Evolutionary conservation across 2,888 invertebrate species (phyloP), one percentile per base, ranked within the genome.

Genomic region (Eristalinus aeneus): DNA sequence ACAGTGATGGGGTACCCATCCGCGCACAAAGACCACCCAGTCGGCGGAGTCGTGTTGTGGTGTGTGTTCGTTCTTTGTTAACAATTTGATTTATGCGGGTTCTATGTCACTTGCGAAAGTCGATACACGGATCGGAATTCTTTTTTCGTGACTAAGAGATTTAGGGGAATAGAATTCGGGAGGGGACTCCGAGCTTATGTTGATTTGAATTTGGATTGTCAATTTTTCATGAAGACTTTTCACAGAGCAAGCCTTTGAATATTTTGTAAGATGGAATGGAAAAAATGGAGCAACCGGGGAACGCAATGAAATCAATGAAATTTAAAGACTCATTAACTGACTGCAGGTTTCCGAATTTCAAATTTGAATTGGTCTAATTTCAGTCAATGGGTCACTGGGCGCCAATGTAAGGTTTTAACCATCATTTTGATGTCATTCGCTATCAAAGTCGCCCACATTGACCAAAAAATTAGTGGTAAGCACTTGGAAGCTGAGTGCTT

Each of bases 41-140:
- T 32, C 36, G 39, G 22, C 46, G 53, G 53, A 34, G 39, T 68
- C 61, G 71, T 72, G 68, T 75, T 72, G 67, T 75, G 34, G 27
- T 76, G 56, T 56, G 72, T 86, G 69, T 77, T 82, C n/a, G 9
- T 65, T 71, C 67, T 78, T 82, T 86, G 73, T 86, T 74, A 82
- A 86, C 82, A 78, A 78, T 82, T 86, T 82, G 86, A 82, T 82
- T 86, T 77, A 86, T 86, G 82, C 71, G 65, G 73, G 82, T 56
- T 86, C 77, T 73, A 56, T 81, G 81, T 85, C 85, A 85, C 76
- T 81, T 78, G 82, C 73, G 34, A 67, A 74, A 32, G n/a, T 9
- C 22, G 39, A 46, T 60, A 82, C 77, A 77, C 74, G 64, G 46
- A 39, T 46, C 54, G 63, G 60, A 78, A 58, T 34, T 34, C 10